These are phyloP conservation scores for Mythimna pallens DNA, from an alignment of 2,888 invertebrate genomes.

Conservation along the genomic window DNA sequence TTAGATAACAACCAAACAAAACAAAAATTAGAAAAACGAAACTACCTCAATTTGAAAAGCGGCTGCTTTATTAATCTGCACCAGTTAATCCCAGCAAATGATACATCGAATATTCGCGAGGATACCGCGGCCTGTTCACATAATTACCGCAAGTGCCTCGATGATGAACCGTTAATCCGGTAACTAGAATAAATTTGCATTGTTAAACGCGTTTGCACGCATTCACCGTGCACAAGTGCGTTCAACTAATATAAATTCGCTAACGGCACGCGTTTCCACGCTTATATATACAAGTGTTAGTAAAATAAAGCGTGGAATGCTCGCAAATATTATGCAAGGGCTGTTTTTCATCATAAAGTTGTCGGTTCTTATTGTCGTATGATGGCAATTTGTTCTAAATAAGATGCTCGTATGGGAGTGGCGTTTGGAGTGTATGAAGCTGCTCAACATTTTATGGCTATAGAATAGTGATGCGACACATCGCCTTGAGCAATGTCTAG, in stretches of 20 bases:
- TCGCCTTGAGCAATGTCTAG: not conserved
- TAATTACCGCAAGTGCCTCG: conserved; percentile 85
- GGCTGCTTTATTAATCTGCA: conserved; percentile 47
- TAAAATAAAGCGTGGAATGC: conserved; percentile 42
- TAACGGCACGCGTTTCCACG: conserved; percentile 63
- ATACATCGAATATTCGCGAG: conserved; percentile 68
- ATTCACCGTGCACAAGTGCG: conserved; percentile 72
- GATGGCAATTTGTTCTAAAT: conserved; percentile 47
- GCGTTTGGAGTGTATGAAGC: conserved; percentile 2
- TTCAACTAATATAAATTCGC: conserved; percentile 78
- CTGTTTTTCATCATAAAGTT: conserved; percentile 56
- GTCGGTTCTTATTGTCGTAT: conserved; percentile 45
- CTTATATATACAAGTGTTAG: conserved; percentile 26
- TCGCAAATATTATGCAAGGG: conserved; percentile 39
- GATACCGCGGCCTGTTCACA: conserved; percentile 74
- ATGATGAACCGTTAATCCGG: conserved; percentile 86
- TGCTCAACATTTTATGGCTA: conserved; percentile 17
- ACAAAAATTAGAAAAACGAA: conserved; percentile 10
- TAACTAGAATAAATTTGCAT: conserved; percentile 88
- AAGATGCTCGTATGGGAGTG: conserved; percentile 12
- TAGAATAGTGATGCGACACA: conserved; percentile 5
- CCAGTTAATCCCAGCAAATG: conserved; percentile 59
- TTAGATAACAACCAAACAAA: not conserved
- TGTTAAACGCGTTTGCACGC: conserved; percentile 78
- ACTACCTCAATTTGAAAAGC: conserved; percentile 22